These are phyloP conservation scores for Prunella strophiata DNA, from an alignment of 2,797 vertebrate genomes.

Conservation along the genomic window DNA sequence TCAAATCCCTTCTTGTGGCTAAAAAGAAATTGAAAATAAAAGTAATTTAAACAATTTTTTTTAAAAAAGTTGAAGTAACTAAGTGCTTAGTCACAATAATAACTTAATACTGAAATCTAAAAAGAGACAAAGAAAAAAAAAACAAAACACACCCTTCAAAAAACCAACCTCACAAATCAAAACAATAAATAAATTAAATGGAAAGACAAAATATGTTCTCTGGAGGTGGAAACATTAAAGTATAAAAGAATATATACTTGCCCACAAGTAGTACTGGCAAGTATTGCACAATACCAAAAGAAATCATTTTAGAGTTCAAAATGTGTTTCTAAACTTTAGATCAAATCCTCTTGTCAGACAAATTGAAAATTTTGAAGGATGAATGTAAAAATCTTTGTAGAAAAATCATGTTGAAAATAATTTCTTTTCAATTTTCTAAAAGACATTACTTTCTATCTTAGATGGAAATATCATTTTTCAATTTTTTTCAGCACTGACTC, in stretches of 20 bases:
- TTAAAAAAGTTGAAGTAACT: not conserved
- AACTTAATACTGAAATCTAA: not conserved
- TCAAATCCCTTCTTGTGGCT: not conserved
- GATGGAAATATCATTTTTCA: not conserved
- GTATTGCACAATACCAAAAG: not conserved
- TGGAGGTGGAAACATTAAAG: not conserved
- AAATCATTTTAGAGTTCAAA: not conserved
- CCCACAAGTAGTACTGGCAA: not conserved
- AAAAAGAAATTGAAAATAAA: not conserved
- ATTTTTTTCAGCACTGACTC: not conserved
- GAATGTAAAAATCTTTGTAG: not conserved
- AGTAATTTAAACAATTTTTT: not conserved
- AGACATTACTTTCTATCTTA: not conserved
- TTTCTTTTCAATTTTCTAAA: not conserved
- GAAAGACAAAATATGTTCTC: not conserved
- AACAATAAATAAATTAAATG: not conserved
- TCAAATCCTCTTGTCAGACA: not conserved
- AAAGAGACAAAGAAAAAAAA: not conserved
- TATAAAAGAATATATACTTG: not conserved
- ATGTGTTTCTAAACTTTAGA: not conserved
- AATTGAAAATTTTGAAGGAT: not conserved
- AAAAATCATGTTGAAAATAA: not conserved
- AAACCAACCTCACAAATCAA: not conserved
- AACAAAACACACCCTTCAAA: rapidly evolving
- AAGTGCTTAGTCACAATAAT: not conserved